Base-by-base conservation (phyloP, 2,797 vertebrate genomes). In the Mus spretus region DNA sequence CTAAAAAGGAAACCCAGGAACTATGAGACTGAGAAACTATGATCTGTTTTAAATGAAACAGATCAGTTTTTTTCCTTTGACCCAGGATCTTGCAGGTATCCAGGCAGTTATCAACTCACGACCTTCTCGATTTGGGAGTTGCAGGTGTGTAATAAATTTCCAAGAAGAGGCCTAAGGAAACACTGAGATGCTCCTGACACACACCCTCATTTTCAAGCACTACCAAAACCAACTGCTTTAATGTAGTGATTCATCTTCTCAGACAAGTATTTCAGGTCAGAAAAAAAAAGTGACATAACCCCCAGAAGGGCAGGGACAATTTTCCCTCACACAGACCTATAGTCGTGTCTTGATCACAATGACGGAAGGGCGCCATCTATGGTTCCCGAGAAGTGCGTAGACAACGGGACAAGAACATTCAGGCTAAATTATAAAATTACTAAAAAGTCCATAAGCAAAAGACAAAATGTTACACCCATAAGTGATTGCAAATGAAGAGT, bases 351-450 rank as follows among this genome's bases (percentile, higher is more conserved):
- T 77, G 47, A 78, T 92, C 24, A 85, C n/a, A 72, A 74, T 55
- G 78, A 34, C 17, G 15, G 34, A 20, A 75, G 82, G 82, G 90
- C 44, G 67, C 95, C 96, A 90, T 28, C 97, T 96, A 65, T 74
- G 22, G 95, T 74, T 65, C 44, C 50, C 11, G 20, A 50, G 20
- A 40, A 93, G 72, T 40, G 37, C 50, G 50, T 14, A 0, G 2
- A 55, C 75, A 94, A 50, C 8, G 65, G 75, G 40, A 75, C 70
- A 40, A 37, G 50, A 67, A 75, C 3, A 61, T 40, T 67, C 34
- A 78, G 34, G 40, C 14, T 44, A 82, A 40, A 44, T 81, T 53
- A 28, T 19, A 65, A 57, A 94, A 72, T 37, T 53, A 63, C 84
- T 37, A 61, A 85, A 75, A n/a, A 55, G 74, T 34, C 26, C 6